Base-by-base conservation (phyloP, 2,888 invertebrate species). In the Nudaria mundana region DNA sequence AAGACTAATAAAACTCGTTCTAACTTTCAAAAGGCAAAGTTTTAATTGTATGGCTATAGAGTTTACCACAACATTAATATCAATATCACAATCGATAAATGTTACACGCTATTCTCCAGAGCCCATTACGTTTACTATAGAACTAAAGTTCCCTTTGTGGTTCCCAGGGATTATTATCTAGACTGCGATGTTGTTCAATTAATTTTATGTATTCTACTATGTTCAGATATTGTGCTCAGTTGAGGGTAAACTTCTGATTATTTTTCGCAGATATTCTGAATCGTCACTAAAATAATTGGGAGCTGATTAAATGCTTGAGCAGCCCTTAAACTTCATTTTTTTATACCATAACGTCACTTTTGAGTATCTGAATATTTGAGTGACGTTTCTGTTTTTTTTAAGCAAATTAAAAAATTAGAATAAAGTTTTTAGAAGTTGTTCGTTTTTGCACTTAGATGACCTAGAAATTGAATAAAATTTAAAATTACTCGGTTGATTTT, bases 151-250 rank as follows among this genome's bases (percentile, higher is more conserved):
- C 37, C 47, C 37, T 43, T 43, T 57, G 37, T 44, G 34, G 32
- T 42, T 44, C 48, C 44, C n/a, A 5, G 11, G 51, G 58, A 47
- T 40, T 40, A 30, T 14, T 47, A 57, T 57, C 55, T 37, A 41
- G 40, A 42, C 58, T 48, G 42, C 44, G 35, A 35, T 40, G 40
- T 52, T 31, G 28, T 45, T 51, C 51, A 58, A 57, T 54, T 56
- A 58, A 56, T 57, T 43, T 39, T 11, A 40, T 18, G 31, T n/a
- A 22, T 10, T 18, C 13, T 18, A 7, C 13, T 24, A 24, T 13
- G 30, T 12, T 12, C 8, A 25, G 7, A n/a, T 10, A 22, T 11
- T 31, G 20, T 1, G 7, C 8, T 15, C 13, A 5, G 12, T 12
- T 11, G 8, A 25, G 11, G 5, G 11, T 1, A n/a, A 5, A 5